Conservation (phyloP, 2,888 invertebrate species). For the Eretmocerus hayati region DNA sequence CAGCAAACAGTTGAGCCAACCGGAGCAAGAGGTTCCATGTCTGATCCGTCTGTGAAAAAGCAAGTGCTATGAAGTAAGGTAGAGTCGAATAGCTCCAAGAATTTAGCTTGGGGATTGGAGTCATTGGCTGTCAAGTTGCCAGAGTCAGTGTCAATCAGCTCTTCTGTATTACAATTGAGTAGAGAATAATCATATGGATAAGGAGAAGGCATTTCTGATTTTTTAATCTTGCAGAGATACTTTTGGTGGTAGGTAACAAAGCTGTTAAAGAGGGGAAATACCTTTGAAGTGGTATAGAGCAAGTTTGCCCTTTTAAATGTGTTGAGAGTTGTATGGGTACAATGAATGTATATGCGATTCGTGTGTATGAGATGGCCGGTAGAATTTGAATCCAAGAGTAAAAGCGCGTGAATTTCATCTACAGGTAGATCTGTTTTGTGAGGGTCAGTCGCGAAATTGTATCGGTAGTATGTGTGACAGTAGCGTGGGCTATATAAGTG, state of each 20-base stretch:
- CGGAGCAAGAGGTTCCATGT: neutral
- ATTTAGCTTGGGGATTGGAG: neutral
- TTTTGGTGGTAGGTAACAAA: neutral
- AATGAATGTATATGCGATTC: too few species aligned
- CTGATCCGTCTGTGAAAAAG: constrained; percentile 1
- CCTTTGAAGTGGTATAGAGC: neutral
- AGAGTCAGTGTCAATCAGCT: neutral
- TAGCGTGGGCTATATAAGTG: too few species aligned
- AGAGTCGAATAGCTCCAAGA: neutral
- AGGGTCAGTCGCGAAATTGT: too few species aligned
- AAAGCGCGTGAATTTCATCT: too few species aligned
- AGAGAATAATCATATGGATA: neutral
- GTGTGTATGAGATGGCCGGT: neutral
- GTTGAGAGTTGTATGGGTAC: too few species aligned
- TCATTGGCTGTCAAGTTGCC: neutral
- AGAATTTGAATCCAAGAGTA: too few species aligned
- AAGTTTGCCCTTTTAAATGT: neutral
- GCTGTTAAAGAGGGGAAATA: neutral
- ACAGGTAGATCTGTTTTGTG: too few species aligned
- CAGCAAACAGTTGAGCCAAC: neutral
- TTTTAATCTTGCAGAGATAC: neutral
- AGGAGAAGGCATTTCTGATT: neutral
- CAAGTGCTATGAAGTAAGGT: neutral
- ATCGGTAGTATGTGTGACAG: too few species aligned
- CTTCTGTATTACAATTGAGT: neutral